Evolutionary conservation across 2,113 vertebrate species (phyloP).

Genomic region (Solea solea): DNA sequence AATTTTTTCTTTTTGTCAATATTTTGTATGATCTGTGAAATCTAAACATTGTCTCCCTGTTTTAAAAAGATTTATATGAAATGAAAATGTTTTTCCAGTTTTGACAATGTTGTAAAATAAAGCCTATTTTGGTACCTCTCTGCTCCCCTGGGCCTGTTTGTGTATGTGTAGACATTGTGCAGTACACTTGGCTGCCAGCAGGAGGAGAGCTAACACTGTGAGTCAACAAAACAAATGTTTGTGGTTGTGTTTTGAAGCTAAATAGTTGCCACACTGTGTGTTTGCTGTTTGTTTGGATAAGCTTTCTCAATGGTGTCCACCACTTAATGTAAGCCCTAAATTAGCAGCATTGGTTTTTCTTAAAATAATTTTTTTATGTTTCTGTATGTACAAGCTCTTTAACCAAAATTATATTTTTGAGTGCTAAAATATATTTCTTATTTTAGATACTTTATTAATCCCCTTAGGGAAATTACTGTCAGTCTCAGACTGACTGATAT

Average conservation of each 20-base stretch:
- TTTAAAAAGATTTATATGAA: conserved; percentile 82
- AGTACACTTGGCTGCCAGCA: conserved; percentile 38
- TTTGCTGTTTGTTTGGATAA: too few species aligned
- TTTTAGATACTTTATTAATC: too few species aligned
- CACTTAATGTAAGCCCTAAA: too few species aligned
- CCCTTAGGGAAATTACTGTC: too few species aligned
- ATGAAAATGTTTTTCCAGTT: conserved; percentile 77
- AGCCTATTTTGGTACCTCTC: conserved; percentile 83
- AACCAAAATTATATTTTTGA: too few species aligned
- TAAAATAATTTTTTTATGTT: too few species aligned
- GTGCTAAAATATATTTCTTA: too few species aligned
- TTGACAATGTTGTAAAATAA: conserved; percentile 83
- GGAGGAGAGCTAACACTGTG: conserved; percentile 34
- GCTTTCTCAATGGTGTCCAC: too few species aligned
- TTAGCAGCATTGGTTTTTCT: too few species aligned
- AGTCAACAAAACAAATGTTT: too few species aligned
- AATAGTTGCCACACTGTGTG: background rate
- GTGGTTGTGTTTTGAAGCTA: background rate
- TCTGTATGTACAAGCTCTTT: too few species aligned
- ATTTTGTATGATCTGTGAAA: conserved; percentile 83
- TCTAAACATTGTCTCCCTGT: conserved; percentile 73
- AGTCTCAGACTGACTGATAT: too few species aligned
- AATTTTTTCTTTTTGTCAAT: conserved; percentile 60
- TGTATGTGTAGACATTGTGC: conserved; percentile 32
- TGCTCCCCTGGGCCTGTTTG: conserved; percentile 24